Percentiles rank a stretch among this genome's conserved stretches.
Conservation (phyloP, 2,113 vertebrate species). For the Heterocephalus glaber region DNA sequence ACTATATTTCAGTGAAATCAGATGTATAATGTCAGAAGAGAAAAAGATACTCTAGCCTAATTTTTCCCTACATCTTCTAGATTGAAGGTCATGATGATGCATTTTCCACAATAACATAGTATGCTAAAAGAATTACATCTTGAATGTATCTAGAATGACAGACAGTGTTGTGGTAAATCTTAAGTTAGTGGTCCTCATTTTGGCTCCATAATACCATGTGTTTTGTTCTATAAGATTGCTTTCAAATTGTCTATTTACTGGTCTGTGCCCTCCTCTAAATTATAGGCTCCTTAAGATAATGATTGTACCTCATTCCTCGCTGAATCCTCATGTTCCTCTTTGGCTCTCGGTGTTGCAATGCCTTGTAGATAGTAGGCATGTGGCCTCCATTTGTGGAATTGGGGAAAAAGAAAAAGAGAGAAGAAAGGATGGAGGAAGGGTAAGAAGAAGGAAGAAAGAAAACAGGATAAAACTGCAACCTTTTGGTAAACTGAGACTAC, state of each 20-base stretch:
- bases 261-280: neutral
- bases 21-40: slow-evolving; percentile 70
- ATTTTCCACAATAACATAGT: neutral
- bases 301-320: neutral
- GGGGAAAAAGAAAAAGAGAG: neutral
- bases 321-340: neutral
- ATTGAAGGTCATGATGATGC: slow-evolving; percentile 47
- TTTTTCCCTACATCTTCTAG: slow-evolving; percentile 29
- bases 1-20: slow-evolving; percentile 66
- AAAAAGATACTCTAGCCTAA: slow-evolving; percentile 64
- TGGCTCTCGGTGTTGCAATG: neutral
- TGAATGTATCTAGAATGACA: neutral
- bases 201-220: neutral
- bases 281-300: neutral
- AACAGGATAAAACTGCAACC: neutral
- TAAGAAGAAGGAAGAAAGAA: neutral
- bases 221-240: neutral
- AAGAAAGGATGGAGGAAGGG: neutral
- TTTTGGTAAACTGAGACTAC: neutral
- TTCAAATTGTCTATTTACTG: neutral
- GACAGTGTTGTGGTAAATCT: neutral
- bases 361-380: neutral
- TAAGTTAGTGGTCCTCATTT: neutral
- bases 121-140: neutral
- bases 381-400: neutral